phyloP scores from a whole-genome alignment of 2,797 vertebrate genomes.

The Saxicola maurus region DNA sequence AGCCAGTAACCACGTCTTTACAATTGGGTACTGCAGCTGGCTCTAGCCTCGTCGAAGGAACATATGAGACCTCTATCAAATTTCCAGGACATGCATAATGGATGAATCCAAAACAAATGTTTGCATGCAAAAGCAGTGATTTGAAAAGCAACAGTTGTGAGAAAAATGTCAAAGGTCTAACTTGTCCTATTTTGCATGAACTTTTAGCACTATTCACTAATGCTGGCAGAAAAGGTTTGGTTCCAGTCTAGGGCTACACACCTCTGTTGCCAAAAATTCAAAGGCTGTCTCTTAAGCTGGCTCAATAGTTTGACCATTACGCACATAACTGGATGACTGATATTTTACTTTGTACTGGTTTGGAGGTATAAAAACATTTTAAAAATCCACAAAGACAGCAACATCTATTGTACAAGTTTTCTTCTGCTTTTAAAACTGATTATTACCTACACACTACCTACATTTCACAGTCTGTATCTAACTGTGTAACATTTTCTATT shows the following conservation, averaged over 20 bases:
- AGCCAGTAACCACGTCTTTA: background rate
- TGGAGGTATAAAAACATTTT: background rate
- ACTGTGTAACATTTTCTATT: background rate
- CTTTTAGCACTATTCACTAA: background rate
- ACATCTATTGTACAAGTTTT: fast-evolving
- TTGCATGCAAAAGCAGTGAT: background rate
- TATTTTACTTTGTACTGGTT: background rate
- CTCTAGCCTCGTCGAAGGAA: background rate
- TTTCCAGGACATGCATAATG: background rate
- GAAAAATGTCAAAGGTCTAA: background rate
- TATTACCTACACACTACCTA: background rate
- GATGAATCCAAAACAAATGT: background rate
- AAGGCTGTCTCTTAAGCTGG: background rate
- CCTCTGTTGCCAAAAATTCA: background rate
- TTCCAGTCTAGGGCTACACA: background rate
- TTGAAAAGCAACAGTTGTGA: slow-evolving; percentile 5
- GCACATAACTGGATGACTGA: background rate
- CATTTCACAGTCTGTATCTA: background rate
- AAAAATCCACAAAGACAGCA: background rate
- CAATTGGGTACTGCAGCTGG: background rate
- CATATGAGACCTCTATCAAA: background rate
- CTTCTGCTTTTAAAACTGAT: background rate
- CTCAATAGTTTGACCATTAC: background rate
- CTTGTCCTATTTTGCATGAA: background rate
- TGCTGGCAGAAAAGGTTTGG: background rate